Evolutionary conservation across 1,140 invertebrate species (phyloP), one percentile per base, ranked within the genome.

Genomic region (Drosophila novamexicana): DNA sequence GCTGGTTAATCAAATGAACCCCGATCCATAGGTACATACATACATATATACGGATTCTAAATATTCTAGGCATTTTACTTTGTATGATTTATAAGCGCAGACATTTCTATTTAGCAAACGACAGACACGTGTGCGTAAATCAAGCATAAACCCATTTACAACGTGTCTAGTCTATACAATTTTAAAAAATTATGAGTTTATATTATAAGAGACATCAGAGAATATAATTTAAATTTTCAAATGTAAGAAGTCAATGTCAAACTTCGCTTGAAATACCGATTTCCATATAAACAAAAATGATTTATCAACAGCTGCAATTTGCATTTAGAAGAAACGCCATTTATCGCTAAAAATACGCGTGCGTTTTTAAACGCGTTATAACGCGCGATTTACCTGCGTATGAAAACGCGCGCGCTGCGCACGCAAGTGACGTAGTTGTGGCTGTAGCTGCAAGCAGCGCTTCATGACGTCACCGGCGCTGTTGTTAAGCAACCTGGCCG

Each of bases 401-500:
- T 36, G 37, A 7, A 53, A 18, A n/a, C 50, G 67, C 67, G 29
- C 29, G 16, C 57, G 45, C 16, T 12, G 29, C 32, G 10, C n/a
- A 37, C 16, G n/a, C 12, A 61, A 42, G 32, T 44, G 65, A 18
- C 57, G 22, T 9, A 36, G 37, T 62, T 57, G 53, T 6, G 54
- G 10, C 16, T 58, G 52, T 62, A 12, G 47, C 47, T 40, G 61
- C 12, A 70, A 54, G 37, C 45, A 62, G 52, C 50, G 58, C n/a
- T 34, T 79, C 66, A 74, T 88, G 84, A 88, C 74, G 84, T 71
- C 88, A 88, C 54, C 40, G 14, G 12, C 34, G 22, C 59, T 52
- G 22, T 22, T 45, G 39, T 56, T 49, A 14, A 22, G 44, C 40
- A 29, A 29, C 22, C 22, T 4, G 22, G 4, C 22, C 22, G 22